Percentiles rank a stretch among this genome's conserved stretches.
Conservation (phyloP, 2,113 vertebrate genomes). For the Pleuronectes platessa region DNA sequence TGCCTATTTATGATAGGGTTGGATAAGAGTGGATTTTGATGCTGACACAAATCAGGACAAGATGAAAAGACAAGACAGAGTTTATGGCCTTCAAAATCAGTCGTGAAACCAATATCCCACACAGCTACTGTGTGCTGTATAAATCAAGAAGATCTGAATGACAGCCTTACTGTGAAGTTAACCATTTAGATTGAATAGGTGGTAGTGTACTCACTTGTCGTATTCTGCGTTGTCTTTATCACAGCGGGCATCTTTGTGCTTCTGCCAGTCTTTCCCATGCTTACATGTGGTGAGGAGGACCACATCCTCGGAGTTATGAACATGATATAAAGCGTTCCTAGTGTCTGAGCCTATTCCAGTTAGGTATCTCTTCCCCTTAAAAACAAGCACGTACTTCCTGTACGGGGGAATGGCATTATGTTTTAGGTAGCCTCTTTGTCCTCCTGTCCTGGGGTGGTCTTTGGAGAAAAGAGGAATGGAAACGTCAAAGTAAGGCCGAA, state of each 20-base stretch:
- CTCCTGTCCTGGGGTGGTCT: constrained; percentile 98
- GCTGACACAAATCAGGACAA: neutral
- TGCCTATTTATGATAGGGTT: neutral
- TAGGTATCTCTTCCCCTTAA: constrained; percentile 98
- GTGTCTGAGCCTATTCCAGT: constrained; percentile 99
- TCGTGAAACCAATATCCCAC: neutral
- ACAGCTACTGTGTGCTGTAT: neutral
- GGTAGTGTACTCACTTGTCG: constrained; percentile 89
- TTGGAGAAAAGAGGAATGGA: constrained; percentile 99
- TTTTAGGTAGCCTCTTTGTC: constrained; percentile 94
- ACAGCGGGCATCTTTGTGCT: constrained; percentile 97
- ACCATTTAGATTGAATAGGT: neutral
- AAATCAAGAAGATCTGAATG: neutral
- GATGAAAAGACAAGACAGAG: neutral
- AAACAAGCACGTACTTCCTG: constrained; percentile 98
- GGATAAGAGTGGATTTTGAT: too few relatives aligned
- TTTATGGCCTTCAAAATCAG: neutral
- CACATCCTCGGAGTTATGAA: constrained; percentile 97
- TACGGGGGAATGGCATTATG: constrained; percentile 96
- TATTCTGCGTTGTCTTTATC: constrained; percentile 96
- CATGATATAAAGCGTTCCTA: constrained; percentile 98
- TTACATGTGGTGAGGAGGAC: constrained; percentile 98
- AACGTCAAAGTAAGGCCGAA: constrained; percentile 95
- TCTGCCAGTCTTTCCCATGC: constrained; percentile 99
- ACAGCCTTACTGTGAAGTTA: neutral